Base-by-base conservation (phyloP, 2,113 vertebrate genomes). In the Nyctibius bracteatus region DNA sequence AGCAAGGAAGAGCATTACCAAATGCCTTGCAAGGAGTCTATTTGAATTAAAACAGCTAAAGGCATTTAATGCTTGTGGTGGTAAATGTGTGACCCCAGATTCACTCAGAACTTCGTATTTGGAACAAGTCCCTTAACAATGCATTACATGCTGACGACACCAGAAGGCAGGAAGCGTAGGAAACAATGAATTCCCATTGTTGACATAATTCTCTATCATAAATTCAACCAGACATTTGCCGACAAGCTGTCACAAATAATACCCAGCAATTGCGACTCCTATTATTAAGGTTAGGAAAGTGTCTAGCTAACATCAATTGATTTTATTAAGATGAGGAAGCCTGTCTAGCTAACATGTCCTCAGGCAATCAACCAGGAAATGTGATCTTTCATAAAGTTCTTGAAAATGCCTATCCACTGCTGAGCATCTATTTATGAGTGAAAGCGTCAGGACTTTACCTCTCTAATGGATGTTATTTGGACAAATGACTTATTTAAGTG, bases 161-260 rank as follows among this genome's bases (percentile, higher is more conserved):
- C 79, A 90, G 79, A 90, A 94, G 94, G 52, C 80, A 94, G 61
- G 65, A 92, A 96, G 68, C 72, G 46, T 91, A 95, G 82, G 82
- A 94, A 95, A 96, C 68, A 88, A 93, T 90, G 86, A 93, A 93
- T 93, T 90, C 55, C n/a, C 21, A 37, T 59, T 93, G 93, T 88
- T 95, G 92, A 80, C 74, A 94, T 39, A 65, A 81, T 81, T 88
- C 20, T 81, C 16, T 88, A 84, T 71, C 22, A 65, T 65, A 94
- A 94, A 94, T 94, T 84, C 88, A 95, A 96, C 18, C 57, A 89
- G 90, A 92, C 94, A 78, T 81, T 93, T 91, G 80, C 87, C 94
- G 92, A 93, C 92, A 96, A 92, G 77, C 21, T 92, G 92, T 80
- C 91, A 92, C 94, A 93, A 94, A 88, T 67, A 93, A 89, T 91